These are phyloP conservation scores for Glyphotaelius pellucidus DNA, from an alignment of 2,888 invertebrate genomes.

Conservation along the genomic window DNA sequence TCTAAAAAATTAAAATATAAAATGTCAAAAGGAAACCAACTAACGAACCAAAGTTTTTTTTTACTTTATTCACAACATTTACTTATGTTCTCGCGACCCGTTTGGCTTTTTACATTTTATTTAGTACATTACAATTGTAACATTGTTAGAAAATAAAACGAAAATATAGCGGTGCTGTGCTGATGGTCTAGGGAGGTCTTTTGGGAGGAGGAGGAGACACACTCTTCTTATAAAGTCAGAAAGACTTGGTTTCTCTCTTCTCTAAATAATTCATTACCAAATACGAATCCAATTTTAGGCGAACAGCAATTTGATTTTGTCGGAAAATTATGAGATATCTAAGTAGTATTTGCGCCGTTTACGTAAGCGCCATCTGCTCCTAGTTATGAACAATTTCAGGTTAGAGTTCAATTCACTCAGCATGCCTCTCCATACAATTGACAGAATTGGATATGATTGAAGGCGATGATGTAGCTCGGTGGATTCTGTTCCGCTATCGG, in stretches of 20 bases:
- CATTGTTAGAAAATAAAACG: too few species aligned
- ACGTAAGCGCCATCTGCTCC: not conserved
- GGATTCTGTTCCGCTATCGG: not conserved
- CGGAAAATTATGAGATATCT: not conserved
- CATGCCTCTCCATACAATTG: not conserved
- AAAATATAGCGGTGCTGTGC: too few species aligned
- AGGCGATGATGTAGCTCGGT: not conserved
- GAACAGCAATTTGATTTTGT: not conserved
- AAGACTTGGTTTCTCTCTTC: not conserved
- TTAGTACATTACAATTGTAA: too few species aligned
- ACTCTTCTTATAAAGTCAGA: not conserved
- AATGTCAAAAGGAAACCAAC: too few species aligned
- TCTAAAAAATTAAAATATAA: too few species aligned
- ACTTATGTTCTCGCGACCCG: too few species aligned
- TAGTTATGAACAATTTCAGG: not conserved
- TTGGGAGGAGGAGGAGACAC: too few species aligned
- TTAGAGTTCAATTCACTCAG: not conserved
- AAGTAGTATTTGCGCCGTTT: not conserved
- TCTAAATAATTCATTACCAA: not conserved
- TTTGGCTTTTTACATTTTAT: too few species aligned
- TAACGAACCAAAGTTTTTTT: too few species aligned
- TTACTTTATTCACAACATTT: too few species aligned
- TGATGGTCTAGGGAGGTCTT: not conserved
- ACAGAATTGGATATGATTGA: not conserved
- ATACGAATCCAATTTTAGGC: not conserved